Percentiles rank a stretch among this genome's conserved stretches.
Evolutionary conservation across 1,140 invertebrate species (phyloP).

Genomic region (Lepidurus packardi): DNA sequence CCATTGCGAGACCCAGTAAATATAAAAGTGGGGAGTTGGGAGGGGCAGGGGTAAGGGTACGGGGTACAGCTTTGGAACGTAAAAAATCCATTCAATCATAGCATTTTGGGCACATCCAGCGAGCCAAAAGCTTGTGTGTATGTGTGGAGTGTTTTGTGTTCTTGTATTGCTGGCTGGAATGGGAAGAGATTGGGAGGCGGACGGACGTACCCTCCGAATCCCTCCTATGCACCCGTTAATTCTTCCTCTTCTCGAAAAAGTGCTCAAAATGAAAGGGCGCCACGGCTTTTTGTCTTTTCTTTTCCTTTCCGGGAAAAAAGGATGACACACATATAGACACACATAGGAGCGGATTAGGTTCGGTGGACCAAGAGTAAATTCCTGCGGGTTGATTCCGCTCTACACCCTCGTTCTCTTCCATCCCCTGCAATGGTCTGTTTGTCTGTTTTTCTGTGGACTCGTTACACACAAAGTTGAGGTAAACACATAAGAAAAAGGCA

Average conservation of each 20-base stretch:
- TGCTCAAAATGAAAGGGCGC: not conserved
- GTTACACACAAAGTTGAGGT: not conserved
- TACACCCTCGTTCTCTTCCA: not conserved
- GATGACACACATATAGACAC: slow-evolving; percentile 18
- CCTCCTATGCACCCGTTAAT: not conserved
- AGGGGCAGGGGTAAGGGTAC: not conserved
- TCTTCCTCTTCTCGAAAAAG: not conserved
- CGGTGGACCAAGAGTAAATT: slow-evolving; percentile 5
- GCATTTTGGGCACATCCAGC: slow-evolving; percentile 8
- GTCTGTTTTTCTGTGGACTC: not conserved
- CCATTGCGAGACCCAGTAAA: not conserved
- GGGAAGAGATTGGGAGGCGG: not conserved
- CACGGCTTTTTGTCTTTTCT: not conserved
- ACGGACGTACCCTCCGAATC: not conserved
- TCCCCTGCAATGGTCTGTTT: not conserved
- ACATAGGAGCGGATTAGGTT: slow-evolving; percentile 10
- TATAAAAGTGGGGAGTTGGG: not conserved
- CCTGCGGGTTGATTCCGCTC: not conserved
- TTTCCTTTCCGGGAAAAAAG: not conserved
- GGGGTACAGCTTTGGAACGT: not conserved
- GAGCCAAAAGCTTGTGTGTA: not conserved
- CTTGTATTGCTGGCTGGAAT: not conserved
- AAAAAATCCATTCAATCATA: slow-evolving; percentile 14
- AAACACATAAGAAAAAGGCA: not conserved
- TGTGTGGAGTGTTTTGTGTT: not conserved